A percentile compares a stretch with the other conserved stretches of the same genome.
phyloP scores from a whole-genome alignment of 2,797 vertebrate genomes.

The Myioborus melanocephalus region DNA sequence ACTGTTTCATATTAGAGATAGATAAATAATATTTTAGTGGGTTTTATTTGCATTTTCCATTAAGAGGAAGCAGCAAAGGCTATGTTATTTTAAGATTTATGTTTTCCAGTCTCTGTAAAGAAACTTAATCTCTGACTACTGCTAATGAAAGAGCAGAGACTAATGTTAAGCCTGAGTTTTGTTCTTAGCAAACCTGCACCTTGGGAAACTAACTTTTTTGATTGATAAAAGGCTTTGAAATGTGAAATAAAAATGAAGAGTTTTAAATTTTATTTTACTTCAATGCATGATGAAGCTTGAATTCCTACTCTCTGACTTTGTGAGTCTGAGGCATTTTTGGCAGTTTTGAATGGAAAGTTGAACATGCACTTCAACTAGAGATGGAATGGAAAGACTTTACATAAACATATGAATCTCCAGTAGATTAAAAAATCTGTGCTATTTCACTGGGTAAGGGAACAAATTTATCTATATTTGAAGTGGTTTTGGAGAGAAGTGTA shows the following conservation, averaged over 20 bases:
- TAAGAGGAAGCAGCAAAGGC: neutral
- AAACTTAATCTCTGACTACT: neutral
- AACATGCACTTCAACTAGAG: conserved; percentile 39
- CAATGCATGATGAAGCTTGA: neutral
- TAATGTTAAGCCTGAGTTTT: neutral
- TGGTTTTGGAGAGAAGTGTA: neutral
- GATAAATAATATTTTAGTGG: neutral
- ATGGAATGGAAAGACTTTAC: conserved; percentile 35
- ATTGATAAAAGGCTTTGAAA: neutral
- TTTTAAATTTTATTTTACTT: neutral
- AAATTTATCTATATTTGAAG: neutral
- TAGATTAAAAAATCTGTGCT: neutral
- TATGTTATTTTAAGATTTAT: neutral
- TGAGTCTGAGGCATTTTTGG: conserved; percentile 57
- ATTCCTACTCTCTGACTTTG: conserved; percentile 51
- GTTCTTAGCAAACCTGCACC: neutral
- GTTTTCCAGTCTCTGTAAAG: neutral
- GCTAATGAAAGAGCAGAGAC: neutral
- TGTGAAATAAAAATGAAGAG: neutral
- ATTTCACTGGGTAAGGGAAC: neutral
- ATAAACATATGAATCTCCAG: conserved; percentile 39
- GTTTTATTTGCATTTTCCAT: neutral
- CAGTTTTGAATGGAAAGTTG: conserved; percentile 59
- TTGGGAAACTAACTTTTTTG: neutral
- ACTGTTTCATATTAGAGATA: neutral